Base-by-base conservation (phyloP, 2,888 invertebrate genomes). In the Nomada flava region DNA sequence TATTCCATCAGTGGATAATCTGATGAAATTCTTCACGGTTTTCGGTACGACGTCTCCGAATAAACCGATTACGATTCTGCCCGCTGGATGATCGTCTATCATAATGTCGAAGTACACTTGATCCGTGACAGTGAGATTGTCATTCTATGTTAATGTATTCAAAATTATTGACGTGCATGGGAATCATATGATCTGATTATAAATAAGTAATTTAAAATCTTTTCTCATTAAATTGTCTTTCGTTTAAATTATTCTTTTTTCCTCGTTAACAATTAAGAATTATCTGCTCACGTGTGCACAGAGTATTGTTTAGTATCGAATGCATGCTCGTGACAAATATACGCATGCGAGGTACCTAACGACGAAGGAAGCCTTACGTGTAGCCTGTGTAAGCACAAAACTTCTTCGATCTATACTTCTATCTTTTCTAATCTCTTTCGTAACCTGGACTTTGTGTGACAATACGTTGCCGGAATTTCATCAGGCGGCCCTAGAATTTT, bases 31-130 rank as follows among this genome's bases (percentile, higher is more conserved):
- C 89, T 96, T 95, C 0, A 97, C 98, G 0, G 98, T 97, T 93
- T 96, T 97, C 2, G 98, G 98, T 0, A 96, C 97, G 69, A 96
- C 94, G 83, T 98, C 96, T 0, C 98, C 98, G 94, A 98, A 98
- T n/a, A 99, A 94, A 0, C 98, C 98, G 85, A 98, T 96, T 0
- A 97, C 96, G 75, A 99, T 96, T 83, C 96, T 95, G 0, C 98
- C 98, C 18, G 96, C 93, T 15, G 95, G 94, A 92, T 96, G 95
- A 73, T 96, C 96, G 86, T 96, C 97, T 88, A 96, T 96, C 91
- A 96, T 95, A 11, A 98, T 95, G 91, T 98, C 98, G 85, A 98
- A 96, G 92, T 95, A 98, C 2, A 98, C 97, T 94, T 97, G 96
- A 88, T 97, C 96, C 0, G 98, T 98, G 23, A 98, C 96, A 91